phyloP scores from a whole-genome alignment of 2,888 invertebrate species.

The Pyrochroa serraticornis region DNA sequence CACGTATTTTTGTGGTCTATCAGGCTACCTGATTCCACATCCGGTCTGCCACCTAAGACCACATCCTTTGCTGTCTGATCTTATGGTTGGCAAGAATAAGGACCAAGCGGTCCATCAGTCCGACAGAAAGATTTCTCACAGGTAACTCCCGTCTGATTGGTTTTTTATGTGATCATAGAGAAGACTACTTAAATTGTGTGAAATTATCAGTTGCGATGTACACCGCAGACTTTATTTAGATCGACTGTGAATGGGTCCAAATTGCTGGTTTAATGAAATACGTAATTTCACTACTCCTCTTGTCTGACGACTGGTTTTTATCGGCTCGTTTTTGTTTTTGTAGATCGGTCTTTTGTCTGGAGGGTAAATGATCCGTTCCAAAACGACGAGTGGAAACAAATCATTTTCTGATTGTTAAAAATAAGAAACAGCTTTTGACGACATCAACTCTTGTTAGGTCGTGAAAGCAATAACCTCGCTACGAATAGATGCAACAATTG shows the following conservation, averaged over 20 bases:
- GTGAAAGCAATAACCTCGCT: constrained; percentile 6
- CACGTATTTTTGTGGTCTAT: constrained; percentile 55
- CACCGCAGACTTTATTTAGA: constrained; percentile 39
- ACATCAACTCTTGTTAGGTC: too few species aligned
- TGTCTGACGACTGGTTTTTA: constrained; percentile 28
- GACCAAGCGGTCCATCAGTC: constrained; percentile 29
- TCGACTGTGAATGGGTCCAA: constrained; percentile 32
- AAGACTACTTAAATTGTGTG: constrained; percentile 48
- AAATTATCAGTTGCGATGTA: constrained; percentile 46
- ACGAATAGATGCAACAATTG: constrained; percentile 7
- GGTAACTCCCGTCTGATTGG: constrained; percentile 45
- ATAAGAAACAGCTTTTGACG: background rate
- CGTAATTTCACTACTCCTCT: constrained; percentile 22
- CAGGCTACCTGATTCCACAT: constrained; percentile 57
- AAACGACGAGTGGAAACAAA: constrained; percentile 5
- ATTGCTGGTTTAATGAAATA: constrained; percentile 32
- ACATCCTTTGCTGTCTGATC: constrained; percentile 45
- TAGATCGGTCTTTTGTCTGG: constrained; percentile 14
- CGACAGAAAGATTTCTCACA: constrained; percentile 47
- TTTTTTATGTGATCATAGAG: constrained; percentile 40
- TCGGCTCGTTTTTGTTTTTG: constrained; percentile 30
- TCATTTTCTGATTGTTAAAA: background rate
- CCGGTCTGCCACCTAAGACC: constrained; percentile 53
- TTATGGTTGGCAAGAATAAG: constrained; percentile 38
- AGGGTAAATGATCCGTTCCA: constrained; percentile 17